phyloP scores from a whole-genome alignment of 1,140 invertebrate species.

The Brachionus manjavacas region DNA sequence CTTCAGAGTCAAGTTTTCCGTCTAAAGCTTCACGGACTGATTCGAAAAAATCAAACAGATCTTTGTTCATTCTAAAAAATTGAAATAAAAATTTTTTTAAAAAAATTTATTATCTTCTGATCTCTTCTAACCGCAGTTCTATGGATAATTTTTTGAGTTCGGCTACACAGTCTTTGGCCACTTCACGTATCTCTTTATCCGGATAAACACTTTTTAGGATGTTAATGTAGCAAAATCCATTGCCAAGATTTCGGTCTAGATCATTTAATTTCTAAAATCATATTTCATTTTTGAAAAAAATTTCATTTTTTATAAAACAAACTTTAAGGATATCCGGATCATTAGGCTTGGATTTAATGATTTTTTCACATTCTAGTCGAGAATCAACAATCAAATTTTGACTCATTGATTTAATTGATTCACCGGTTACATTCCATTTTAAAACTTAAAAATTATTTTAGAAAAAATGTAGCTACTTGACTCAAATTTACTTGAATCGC shows the following conservation, averaged over 20 bases:
- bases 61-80: conserved; percentile 58
- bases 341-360: neutral
- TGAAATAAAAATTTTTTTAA: neutral
- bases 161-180: conserved; percentile 58
- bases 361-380: neutral
- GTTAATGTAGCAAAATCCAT: conserved; percentile 15
- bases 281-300: neutral
- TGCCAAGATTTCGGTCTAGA: conserved; percentile 13
- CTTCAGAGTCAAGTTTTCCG: conserved; percentile 51
- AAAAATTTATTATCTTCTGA: neutral
- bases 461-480: neutral
- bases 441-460: neutral
- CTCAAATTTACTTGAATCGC: conserved; percentile 7
- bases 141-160: conserved; percentile 60
- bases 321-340: neutral
- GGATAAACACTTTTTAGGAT: conserved; percentile 58
- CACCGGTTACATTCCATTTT: conserved; percentile 10
- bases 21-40: conserved; percentile 52
- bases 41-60: conserved; percentile 60
- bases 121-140: conserved; percentile 57
- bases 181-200: conserved; percentile 58
- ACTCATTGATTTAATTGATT: neutral
- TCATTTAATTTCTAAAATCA: conserved; percentile 33
- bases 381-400: neutral
- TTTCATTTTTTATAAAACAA: neutral